Evolutionary conservation across 2,888 invertebrate genomes (phyloP).

Genomic region (Schizaphis graminum): DNA sequence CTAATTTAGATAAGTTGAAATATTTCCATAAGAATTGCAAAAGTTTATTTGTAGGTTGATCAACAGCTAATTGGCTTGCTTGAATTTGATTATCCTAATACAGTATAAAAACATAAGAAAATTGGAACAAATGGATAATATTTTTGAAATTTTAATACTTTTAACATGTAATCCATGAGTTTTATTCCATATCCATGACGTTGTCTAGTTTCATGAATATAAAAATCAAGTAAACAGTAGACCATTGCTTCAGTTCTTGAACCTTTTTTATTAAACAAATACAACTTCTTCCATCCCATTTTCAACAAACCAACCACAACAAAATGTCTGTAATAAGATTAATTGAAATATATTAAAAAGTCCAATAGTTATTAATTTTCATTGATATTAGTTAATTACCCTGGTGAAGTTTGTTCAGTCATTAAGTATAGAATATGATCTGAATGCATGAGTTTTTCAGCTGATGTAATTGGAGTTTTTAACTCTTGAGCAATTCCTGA

Average conservation of each 20-base stretch:
- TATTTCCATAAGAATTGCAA: slow-evolving; percentile 87
- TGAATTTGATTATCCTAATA: slow-evolving; percentile 78
- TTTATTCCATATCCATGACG: slow-evolving; percentile 87
- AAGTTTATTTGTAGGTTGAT: slow-evolving; percentile 92
- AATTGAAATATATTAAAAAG: not conserved
- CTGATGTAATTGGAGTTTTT: slow-evolving; percentile 80
- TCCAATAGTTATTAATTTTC: not conserved
- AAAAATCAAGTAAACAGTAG: slow-evolving; percentile 94
- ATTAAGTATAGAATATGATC: slow-evolving; percentile 75
- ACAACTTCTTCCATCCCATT: slow-evolving; percentile 90
- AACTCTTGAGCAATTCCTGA: slow-evolving; percentile 83
- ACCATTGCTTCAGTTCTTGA: slow-evolving; percentile 84
- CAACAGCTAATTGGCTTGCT: slow-evolving; percentile 87
- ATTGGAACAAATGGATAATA: not conserved
- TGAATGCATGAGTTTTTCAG: slow-evolving; percentile 77
- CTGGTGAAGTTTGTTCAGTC: slow-evolving; percentile 74
- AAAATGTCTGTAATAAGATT: slow-evolving; percentile 50
- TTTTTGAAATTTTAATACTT: slow-evolving; percentile 73
- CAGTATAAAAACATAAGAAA: not conserved
- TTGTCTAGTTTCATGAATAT: slow-evolving; percentile 86
- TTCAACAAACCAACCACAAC: slow-evolving; percentile 88
- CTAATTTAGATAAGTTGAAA: slow-evolving; percentile 77
- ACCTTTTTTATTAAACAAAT: slow-evolving; percentile 82
- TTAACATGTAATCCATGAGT: slow-evolving; percentile 90
- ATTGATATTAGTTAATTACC: slow-evolving; percentile 72